phyloP scores from a whole-genome alignment of 2,888 invertebrate genomes.

The Adelphocoris suturalis region DNA sequence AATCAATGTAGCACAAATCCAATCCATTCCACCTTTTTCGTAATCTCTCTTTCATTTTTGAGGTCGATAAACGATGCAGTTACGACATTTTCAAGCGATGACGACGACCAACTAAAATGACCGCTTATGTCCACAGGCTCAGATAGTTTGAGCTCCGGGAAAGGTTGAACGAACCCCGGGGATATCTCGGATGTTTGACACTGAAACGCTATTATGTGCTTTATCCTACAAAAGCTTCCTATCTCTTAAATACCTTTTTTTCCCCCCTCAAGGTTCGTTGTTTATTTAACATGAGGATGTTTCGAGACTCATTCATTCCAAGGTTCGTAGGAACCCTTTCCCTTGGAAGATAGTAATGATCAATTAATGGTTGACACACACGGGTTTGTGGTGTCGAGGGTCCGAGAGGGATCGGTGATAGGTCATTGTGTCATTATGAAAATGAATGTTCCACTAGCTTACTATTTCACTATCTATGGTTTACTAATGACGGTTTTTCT shows the following conservation, averaged over 20 bases:
- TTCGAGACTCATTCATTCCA: constrained; percentile 1
- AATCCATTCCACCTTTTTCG: no score
- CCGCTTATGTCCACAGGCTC: constrained; percentile 41
- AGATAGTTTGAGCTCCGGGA: neutral
- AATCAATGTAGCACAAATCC: no score
- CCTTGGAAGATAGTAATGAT: neutral
- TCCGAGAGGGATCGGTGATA: neutral
- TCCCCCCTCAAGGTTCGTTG: neutral
- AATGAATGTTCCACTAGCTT: neutral
- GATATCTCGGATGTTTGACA: constrained; percentile 58
- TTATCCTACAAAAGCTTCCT: constrained; percentile 51
- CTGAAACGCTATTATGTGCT: constrained; percentile 65
- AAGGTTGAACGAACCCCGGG: constrained; percentile 55
- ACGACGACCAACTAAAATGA: constrained; percentile 25
- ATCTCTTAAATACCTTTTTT: constrained; percentile 51
- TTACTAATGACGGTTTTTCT: no score
- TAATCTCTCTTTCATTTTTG: neutral
- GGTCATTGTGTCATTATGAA: constrained; percentile 2
- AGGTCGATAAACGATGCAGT: constrained; percentile 19
- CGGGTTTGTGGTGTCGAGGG: neutral
- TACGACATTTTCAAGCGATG: constrained; percentile 35
- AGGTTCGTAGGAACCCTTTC: neutral
- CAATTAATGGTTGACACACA: constrained; percentile 9
- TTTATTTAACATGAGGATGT: neutral
- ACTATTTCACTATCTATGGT: no score